Conservation (phyloP, 2,113 vertebrate genomes). For the Melanotaenia duboulayi region DNA sequence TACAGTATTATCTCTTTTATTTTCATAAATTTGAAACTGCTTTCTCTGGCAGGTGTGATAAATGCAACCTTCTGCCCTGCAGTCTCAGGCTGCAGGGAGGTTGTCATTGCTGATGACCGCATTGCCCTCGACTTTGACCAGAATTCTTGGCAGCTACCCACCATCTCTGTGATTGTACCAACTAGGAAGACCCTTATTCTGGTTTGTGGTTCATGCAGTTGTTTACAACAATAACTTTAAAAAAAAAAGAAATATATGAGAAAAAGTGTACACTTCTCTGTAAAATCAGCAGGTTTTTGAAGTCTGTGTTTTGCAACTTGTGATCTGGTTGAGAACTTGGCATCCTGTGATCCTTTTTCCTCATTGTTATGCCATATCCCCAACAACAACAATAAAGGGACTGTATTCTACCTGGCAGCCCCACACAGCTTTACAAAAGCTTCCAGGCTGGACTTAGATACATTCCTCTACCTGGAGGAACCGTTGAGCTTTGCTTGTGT, state of each 20-base stretch:
- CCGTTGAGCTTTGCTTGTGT: slow-evolving; percentile 18
- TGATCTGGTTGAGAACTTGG: slow-evolving; percentile 40
- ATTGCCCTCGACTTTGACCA: slow-evolving; percentile 84
- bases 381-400: slow-evolving; percentile 61
- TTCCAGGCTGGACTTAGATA: slow-evolving; percentile 5
- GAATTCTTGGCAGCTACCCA: slow-evolving; percentile 78
- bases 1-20: not conserved
- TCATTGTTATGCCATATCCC: slow-evolving; percentile 43
- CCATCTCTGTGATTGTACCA: slow-evolving; percentile 85
- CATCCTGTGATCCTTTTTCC: slow-evolving; percentile 31
- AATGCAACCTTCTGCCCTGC: slow-evolving; percentile 90
- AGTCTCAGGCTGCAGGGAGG: slow-evolving; percentile 87
- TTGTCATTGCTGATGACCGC: slow-evolving; percentile 82
- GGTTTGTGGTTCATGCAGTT: slow-evolving; percentile 79
- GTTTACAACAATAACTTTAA: accelerated
- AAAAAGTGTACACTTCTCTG: not conserved
- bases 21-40: not conserved
- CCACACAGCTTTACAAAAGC: slow-evolving; percentile 45
- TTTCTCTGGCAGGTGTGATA: slow-evolving; percentile 81
- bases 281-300: slow-evolving; percentile 8
- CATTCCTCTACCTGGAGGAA: not conserved
- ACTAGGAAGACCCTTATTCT: slow-evolving; percentile 84
- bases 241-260: not conserved
- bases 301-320: slow-evolving; percentile 8
- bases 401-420: slow-evolving; percentile 66